Evolutionary conservation across 2,797 vertebrate species (phyloP).

Genomic region (Aldrovandia affinis): DNA sequence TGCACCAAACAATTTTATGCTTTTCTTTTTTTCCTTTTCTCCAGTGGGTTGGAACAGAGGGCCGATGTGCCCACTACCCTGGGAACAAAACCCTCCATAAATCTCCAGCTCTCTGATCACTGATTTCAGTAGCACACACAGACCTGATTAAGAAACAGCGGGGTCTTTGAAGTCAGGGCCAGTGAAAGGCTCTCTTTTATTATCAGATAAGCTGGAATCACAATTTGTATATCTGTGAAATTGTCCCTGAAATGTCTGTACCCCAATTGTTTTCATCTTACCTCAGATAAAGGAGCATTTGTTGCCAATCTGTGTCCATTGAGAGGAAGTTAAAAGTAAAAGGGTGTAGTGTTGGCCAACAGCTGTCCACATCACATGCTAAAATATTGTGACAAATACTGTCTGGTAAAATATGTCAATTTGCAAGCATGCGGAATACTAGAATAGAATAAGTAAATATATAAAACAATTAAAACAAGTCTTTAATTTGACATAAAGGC

Average conservation of each 20-base stretch:
- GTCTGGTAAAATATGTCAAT: neutral
- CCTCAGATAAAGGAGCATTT: conserved; percentile 15
- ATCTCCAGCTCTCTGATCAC: conserved; percentile 31
- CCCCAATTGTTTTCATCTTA: conserved; percentile 7
- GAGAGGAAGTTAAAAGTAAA: conserved; percentile 5
- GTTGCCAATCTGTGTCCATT: neutral
- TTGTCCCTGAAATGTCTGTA: conserved; percentile 4
- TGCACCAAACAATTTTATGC: conserved; percentile 16
- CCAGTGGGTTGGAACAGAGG: neutral
- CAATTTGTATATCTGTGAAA: conserved; percentile 3
- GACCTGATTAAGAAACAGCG: conserved; percentile 11
- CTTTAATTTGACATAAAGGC: neutral
- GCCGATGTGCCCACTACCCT: conserved; percentile 12
- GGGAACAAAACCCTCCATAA: conserved; percentile 20
- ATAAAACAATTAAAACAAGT: neutral
- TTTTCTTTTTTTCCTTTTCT: neutral
- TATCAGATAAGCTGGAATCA: conserved; percentile 14
- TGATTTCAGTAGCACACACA: conserved; percentile 9
- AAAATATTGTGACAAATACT: neutral
- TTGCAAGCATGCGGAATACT: neutral
- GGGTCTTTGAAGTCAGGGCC: conserved; percentile 28
- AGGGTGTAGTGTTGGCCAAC: neutral
- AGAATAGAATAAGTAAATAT: neutral
- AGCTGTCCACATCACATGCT: neutral
- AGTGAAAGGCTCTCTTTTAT: conserved; percentile 22